These are phyloP conservation scores for Onychostoma macrolepis DNA, from an alignment of 2,113 vertebrate species.

Conservation along the genomic window DNA sequence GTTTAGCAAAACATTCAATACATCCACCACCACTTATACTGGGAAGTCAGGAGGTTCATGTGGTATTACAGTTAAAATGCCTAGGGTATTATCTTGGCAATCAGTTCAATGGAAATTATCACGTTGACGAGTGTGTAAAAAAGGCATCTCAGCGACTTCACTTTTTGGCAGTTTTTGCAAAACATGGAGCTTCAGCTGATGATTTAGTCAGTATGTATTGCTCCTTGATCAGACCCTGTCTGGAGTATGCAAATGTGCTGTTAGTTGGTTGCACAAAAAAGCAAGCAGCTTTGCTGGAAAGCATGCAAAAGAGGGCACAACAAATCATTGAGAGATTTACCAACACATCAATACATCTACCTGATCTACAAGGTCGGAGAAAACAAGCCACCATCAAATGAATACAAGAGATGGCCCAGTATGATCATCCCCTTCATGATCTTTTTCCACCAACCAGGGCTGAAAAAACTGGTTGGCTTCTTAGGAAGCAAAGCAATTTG, in stretches of 20 bases:
- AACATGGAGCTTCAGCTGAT: no score
- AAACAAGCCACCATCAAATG: background rate
- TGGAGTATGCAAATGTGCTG: background rate
- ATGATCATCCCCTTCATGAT: background rate
- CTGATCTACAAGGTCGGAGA: background rate
- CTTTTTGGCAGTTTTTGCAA: no score
- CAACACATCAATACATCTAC: background rate
- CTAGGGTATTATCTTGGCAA: background rate
- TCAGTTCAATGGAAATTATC: background rate
- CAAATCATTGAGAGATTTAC: background rate
- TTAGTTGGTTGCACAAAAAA: background rate
- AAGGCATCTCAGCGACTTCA: no score
- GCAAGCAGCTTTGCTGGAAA: background rate
- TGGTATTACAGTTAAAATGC: no score
- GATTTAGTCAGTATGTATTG: no score
- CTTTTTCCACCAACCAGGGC: background rate
- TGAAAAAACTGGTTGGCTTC: background rate
- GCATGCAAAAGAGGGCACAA: background rate
- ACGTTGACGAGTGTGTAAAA: background rate
- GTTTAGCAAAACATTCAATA: background rate
- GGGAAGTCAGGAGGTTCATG: no score
- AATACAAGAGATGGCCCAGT: background rate
- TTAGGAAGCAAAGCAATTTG: background rate
- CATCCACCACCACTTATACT: background rate
- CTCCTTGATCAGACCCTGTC: background rate